Conservation (phyloP, 30 jellyfish, hydroid and myxozoan genomes). For the Aurelia coerulea region DNA sequence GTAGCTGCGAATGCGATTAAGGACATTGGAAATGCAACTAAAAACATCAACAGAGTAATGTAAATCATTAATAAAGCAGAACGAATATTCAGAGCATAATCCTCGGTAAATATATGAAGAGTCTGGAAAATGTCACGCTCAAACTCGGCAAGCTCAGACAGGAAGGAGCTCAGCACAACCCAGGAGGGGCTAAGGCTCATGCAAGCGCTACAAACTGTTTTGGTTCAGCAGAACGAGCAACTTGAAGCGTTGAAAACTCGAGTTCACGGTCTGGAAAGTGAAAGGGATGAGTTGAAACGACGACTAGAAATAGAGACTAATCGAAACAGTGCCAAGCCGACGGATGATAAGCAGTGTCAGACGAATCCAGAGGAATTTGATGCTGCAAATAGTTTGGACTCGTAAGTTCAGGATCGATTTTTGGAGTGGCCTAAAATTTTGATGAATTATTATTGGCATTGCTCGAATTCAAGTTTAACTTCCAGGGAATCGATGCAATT, state of each 20-base stretch:
- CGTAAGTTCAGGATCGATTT: not conserved
- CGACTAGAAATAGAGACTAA: not conserved
- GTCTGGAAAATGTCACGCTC: constrained; percentile 52
- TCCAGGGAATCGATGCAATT: too few species aligned
- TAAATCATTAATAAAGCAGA: not conserved
- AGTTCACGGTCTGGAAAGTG: constrained; percentile 44
- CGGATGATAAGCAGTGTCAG: not conserved
- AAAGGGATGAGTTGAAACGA: constrained; percentile 50
- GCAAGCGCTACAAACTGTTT: constrained; percentile 75
- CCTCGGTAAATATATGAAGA: not conserved
- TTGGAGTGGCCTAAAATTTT: too few species aligned
- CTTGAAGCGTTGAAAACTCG: constrained; percentile 56
- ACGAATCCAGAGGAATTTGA: not conserved
- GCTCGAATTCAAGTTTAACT: too few species aligned
- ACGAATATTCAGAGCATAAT: not conserved
- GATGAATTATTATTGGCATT: too few species aligned
- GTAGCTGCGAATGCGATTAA: not conserved
- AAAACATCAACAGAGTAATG: not conserved
- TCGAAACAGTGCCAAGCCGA: not conserved
- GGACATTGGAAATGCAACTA: not conserved
- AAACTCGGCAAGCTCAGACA: constrained; percentile 61
- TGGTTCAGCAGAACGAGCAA: constrained; percentile 68
- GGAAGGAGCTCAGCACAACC: constrained; percentile 67
- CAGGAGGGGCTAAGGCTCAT: constrained; percentile 83
- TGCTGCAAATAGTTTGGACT: not conserved